These are phyloP conservation scores for Sarcophilus harrisii DNA, from an alignment of 2,797 vertebrate genomes.

Conservation along the genomic window DNA sequence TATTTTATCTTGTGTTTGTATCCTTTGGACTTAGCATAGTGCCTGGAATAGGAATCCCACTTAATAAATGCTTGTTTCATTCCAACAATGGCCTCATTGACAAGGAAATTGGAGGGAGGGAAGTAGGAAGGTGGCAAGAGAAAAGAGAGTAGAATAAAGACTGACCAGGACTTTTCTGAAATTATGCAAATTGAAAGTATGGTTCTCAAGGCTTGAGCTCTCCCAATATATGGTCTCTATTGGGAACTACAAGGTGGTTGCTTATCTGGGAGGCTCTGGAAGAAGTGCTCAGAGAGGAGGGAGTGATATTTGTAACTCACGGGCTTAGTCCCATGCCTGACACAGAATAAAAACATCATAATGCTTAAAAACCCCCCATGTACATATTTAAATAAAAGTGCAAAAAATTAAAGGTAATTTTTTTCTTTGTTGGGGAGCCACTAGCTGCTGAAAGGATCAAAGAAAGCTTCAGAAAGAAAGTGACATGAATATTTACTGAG, in stretches of 20 bases:
- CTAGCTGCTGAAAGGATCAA: neutral
- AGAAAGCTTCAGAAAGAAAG: neutral
- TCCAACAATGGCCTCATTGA: too few species aligned
- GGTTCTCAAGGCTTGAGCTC: neutral
- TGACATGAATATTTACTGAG: neutral
- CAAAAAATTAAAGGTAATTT: neutral
- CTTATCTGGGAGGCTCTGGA: neutral
- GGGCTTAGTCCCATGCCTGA: neutral
- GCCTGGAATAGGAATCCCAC: too few species aligned
- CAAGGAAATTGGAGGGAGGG: too few species aligned
- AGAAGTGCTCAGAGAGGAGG: neutral
- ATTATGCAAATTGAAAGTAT: too few species aligned
- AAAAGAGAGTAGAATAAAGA: too few species aligned
- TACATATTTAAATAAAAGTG: neutral
- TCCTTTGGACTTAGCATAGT: too few species aligned
- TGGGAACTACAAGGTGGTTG: neutral
- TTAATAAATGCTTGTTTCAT: too few species aligned
- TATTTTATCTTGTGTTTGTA: too few species aligned
- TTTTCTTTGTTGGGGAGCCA: neutral
- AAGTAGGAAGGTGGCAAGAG: too few species aligned
- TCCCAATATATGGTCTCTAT: neutral
- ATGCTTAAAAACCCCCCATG: neutral
- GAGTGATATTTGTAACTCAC: neutral
- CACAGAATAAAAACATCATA: neutral
- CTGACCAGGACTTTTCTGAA: too few species aligned